A percentile compares a stretch with the other conserved stretches of the same genome.
These are phyloP conservation scores for Scolopax rusticola DNA, from an alignment of 2,797 vertebrate genomes.

Conservation along the genomic window DNA sequence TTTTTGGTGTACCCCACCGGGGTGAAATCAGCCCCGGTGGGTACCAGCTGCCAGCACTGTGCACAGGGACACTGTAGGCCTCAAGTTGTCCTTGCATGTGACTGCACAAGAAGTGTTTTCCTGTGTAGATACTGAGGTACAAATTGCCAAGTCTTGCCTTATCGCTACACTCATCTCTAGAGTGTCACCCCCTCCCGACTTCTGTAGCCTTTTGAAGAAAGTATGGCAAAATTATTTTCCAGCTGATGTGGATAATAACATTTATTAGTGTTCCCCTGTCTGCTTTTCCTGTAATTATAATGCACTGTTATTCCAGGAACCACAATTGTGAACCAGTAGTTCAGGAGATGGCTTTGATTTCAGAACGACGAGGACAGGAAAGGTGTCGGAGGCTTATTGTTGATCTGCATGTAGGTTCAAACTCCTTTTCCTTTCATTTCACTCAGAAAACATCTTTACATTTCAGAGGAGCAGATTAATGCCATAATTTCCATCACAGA, in stretches of 20 bases:
- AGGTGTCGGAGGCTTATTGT: not conserved
- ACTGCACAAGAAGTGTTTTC: not conserved
- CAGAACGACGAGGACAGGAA: constrained; percentile 24
- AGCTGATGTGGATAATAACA: constrained; percentile 19
- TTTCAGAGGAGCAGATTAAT: constrained; percentile 1
- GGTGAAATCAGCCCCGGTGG: not conserved
- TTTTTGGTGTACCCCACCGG: not conserved
- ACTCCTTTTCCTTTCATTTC: not conserved
- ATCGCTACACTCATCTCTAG: not conserved
- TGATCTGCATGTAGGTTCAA: constrained; percentile 5
- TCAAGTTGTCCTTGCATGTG: not conserved
- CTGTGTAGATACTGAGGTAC: not conserved
- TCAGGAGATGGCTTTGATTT: constrained; percentile 38
- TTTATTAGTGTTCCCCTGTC: constrained; percentile 6
- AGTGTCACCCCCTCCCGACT: not conserved
- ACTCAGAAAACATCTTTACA: not conserved
- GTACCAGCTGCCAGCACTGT: not conserved
- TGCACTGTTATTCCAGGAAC: constrained; percentile 32
- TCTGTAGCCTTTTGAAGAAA: constrained; percentile 42
- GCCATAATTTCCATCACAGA: not conserved
- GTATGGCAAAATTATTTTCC: not conserved
- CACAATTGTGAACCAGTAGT: not conserved
- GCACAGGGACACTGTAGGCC: not conserved
- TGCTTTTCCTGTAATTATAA: constrained; percentile 50
- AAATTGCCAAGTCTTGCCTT: constrained; percentile 7